Percentiles rank a stretch among this genome's conserved stretches.
phyloP scores from a whole-genome alignment of 2,797 vertebrate species.

The Diplodus puntazzo region DNA sequence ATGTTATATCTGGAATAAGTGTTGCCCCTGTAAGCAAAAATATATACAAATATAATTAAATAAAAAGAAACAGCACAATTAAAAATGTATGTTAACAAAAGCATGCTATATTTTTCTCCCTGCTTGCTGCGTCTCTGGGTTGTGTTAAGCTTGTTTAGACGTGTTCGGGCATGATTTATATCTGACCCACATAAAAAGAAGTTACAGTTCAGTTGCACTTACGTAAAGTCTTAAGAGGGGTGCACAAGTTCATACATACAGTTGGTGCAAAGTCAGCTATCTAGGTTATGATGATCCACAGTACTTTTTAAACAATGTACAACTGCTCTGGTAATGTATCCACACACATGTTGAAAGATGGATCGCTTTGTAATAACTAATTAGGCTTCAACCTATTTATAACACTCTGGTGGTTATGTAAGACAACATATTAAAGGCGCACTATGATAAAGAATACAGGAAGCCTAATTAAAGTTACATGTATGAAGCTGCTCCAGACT shows the following conservation, averaged over 20 bases:
- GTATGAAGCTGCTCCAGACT: slow-evolving; percentile 9
- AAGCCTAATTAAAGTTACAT: slow-evolving; percentile 27
- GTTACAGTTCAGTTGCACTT: slow-evolving; percentile 16
- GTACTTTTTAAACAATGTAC: not conserved
- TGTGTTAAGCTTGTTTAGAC: not conserved
- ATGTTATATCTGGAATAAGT: not conserved
- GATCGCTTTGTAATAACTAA: slow-evolving; percentile 24
- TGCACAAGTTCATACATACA: not conserved
- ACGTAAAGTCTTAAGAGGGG: slow-evolving; percentile 8
- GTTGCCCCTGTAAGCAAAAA: not conserved
- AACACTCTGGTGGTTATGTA: not conserved
- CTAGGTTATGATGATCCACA: not conserved
- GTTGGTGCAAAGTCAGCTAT: not conserved
- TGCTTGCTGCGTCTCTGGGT: not conserved
- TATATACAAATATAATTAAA: not conserved
- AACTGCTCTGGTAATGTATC: not conserved
- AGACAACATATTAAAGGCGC: slow-evolving; percentile 17
- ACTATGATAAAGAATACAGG: not conserved
- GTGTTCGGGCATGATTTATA: slow-evolving; percentile 7
- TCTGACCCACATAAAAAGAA: slow-evolving; percentile 22
- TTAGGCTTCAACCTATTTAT: slow-evolving; percentile 11
- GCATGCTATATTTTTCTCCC: not conserved
- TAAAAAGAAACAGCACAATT: not conserved
- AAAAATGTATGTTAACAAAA: not conserved
- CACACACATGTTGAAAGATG: not conserved